Conservation (phyloP, 2,888 invertebrate genomes). For the Lasioglossum marginatum region DNA sequence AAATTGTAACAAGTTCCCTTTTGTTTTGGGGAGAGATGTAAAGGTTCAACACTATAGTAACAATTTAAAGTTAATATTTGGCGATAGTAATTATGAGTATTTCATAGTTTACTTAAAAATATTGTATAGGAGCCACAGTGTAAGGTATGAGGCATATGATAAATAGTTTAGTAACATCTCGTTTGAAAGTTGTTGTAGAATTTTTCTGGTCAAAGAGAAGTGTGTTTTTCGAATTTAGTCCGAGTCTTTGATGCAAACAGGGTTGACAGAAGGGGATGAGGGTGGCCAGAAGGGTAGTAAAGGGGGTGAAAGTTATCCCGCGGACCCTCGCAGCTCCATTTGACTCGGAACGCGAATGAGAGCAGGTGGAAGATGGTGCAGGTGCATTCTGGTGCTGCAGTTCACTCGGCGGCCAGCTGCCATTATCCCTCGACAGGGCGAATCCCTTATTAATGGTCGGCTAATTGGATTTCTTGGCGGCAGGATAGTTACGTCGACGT, state of each 20-base stretch:
- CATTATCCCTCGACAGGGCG: slow-evolving; percentile 68
- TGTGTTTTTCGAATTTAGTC: not conserved
- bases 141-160: too few relatives aligned
- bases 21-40: too few relatives aligned
- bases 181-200: not conserved
- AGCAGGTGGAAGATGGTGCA: slow-evolving; percentile 51
- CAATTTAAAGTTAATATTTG: too few relatives aligned
- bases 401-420: slow-evolving; percentile 58
- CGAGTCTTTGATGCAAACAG: not conserved
- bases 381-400: slow-evolving; percentile 26
- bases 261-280: not conserved
- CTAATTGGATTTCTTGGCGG: slow-evolving; percentile 78
- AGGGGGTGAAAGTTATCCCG: not conserved
- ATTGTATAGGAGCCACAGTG: too few relatives aligned
- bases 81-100: too few relatives aligned
- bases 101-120: too few relatives aligned
- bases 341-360: slow-evolving; percentile 35
- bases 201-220: not conserved
- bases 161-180: not conserved
- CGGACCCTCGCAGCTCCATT: slow-evolving; percentile 32
- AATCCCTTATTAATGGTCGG: slow-evolving; percentile 79
- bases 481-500: slow-evolving; percentile 69
- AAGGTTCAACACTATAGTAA: too few relatives aligned
- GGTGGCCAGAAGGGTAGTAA: not conserved
- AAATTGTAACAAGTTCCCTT: too few relatives aligned